Conservation (phyloP, 2,888 invertebrate species). For the Petrophora chlorosata region DNA sequence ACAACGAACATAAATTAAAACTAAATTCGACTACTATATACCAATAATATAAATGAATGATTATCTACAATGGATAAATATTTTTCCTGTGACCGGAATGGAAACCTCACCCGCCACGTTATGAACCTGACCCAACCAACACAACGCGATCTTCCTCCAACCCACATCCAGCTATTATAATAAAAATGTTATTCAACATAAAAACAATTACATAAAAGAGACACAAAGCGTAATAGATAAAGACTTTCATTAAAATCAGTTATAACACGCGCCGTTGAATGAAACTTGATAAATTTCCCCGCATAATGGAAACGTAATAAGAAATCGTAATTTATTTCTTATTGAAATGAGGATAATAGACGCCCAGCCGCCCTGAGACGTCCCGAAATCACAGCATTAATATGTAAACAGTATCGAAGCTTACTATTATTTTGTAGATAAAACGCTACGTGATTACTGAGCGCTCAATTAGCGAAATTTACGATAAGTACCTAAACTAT, state of each 20-base stretch:
- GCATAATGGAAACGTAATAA: slow-evolving; percentile 81
- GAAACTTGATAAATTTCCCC: slow-evolving; percentile 75
- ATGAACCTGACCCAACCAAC: too few species aligned
- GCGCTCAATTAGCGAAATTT: too few species aligned
- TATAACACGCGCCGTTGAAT: slow-evolving; percentile 67
- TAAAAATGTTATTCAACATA: slow-evolving; percentile 6
- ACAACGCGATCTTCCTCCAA: background rate
- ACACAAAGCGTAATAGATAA: slow-evolving; percentile 38
- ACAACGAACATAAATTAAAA: too few species aligned
- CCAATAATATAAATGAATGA: too few species aligned
- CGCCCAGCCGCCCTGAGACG: slow-evolving; percentile 64
- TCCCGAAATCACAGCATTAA: slow-evolving; percentile 29
- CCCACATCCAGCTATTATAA: background rate
- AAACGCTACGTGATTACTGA: too few species aligned
- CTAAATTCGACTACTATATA: too few species aligned
- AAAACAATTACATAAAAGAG: slow-evolving; percentile 31
- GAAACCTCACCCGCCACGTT: too few species aligned
- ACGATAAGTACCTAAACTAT: too few species aligned
- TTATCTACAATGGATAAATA: too few species aligned
- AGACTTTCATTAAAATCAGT: slow-evolving; percentile 69
- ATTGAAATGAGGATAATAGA: slow-evolving; percentile 82
- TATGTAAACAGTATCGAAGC: slow-evolving; percentile 10
- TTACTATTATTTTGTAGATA: too few species aligned
- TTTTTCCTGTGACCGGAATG: too few species aligned
- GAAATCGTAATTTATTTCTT: slow-evolving; percentile 83